Conservation (phyloP, 2,113 vertebrate species). For the Chaetodon trifascialis region DNA sequence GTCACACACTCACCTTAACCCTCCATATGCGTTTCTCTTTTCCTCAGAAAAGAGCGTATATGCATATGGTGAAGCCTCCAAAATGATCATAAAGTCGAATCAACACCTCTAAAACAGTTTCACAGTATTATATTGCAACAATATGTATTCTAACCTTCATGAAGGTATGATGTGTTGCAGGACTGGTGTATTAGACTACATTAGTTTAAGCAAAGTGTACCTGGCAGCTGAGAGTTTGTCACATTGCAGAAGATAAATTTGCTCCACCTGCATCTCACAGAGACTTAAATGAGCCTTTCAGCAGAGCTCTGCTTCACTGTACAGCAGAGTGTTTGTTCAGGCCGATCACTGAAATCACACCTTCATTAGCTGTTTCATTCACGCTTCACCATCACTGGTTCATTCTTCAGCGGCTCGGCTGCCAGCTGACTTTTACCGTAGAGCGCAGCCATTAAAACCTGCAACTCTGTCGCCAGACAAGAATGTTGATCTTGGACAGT, state of each 20-base stretch:
- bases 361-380: no score
- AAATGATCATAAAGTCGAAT: background rate
- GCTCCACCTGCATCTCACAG: background rate
- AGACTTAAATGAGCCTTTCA: background rate
- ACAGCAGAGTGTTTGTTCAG: no score
- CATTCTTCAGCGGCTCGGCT: no score
- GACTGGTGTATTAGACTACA: background rate
- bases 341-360: no score
- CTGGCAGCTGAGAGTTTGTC: background rate
- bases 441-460: background rate
- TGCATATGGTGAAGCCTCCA: no score
- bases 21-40: background rate
- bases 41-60: no score
- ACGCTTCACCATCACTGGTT: no score
- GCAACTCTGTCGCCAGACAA: background rate
- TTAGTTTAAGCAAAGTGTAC: background rate
- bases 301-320: background rate
- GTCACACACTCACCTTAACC: background rate
- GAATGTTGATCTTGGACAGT: background rate
- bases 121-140: background rate
- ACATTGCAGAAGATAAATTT: background rate
- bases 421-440: background rate
- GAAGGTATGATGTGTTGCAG: background rate
- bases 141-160: background rate
- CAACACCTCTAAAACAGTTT: background rate